Conservation (phyloP, 2,113 vertebrate species). For the Ictidomys tridecemlineatus region DNA sequence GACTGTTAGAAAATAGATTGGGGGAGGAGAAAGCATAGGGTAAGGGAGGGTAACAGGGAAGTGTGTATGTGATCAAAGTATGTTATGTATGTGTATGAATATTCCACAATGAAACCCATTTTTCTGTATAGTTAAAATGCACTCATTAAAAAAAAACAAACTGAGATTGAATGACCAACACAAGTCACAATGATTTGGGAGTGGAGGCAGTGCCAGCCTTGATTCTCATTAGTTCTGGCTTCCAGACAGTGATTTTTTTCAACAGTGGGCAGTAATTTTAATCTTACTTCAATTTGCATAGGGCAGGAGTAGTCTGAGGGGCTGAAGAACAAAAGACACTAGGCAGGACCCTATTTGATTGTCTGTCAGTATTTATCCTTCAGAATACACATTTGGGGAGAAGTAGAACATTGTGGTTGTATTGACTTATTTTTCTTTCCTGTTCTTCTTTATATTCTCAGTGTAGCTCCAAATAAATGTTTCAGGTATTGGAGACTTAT, state of each 20-base stretch:
- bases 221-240: background rate
- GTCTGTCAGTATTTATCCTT: background rate
- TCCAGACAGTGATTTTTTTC: background rate
- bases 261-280: background rate
- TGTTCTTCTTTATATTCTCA: conserved; percentile 48
- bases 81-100: background rate
- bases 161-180: background rate
- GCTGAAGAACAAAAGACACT: background rate
- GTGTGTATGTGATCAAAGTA: background rate
- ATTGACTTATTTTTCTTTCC: conserved; percentile 47
- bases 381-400: background rate
- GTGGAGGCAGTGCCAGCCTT: background rate
- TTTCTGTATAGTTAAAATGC: background rate
- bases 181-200: background rate
- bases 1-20: background rate
- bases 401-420: background rate
- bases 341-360: background rate
- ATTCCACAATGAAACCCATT: background rate
- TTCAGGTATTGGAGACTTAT: conserved; percentile 43
- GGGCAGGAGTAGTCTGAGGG: background rate
- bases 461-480: conserved; percentile 58
- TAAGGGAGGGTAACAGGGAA: background rate
- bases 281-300: background rate
- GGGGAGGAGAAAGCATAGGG: no score
- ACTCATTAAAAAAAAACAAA: background rate